These are phyloP conservation scores for Congeria kusceri DNA, from an alignment of 2,888 invertebrate species.

Conservation along the genomic window DNA sequence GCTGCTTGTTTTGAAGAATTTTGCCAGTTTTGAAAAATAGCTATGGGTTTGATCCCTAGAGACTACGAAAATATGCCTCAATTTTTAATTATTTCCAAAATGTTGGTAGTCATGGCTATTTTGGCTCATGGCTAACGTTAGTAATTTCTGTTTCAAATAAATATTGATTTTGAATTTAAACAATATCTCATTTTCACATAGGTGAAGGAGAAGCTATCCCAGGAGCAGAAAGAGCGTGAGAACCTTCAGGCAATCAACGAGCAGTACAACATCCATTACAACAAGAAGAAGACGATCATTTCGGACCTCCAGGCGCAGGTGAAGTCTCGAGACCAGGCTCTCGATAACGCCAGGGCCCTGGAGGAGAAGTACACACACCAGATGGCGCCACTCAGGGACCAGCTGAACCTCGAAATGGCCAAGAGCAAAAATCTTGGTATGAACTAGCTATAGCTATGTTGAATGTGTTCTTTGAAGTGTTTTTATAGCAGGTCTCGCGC, in stretches of 20 bases:
- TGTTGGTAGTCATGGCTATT: too few species aligned
- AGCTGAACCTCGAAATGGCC: slow-evolving; percentile 59
- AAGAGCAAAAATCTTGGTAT: slow-evolving; percentile 67
- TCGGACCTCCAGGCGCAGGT: slow-evolving; percentile 55
- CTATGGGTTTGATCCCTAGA: too few species aligned
- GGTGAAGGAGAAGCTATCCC: slow-evolving; percentile 56
- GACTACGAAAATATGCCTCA: too few species aligned
- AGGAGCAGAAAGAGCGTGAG: slow-evolving; percentile 49
- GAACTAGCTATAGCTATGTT: neutral
- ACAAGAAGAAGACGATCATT: slow-evolving; percentile 71
- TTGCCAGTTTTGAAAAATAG: too few species aligned
- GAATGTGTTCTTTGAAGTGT: too few species aligned
- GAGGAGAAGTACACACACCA: slow-evolving; percentile 56
- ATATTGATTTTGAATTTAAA: too few species aligned
- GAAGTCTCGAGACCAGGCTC: slow-evolving; percentile 23
- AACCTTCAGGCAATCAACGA: slow-evolving; percentile 58
- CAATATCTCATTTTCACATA: slow-evolving; percentile 34
- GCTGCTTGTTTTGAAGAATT: too few species aligned
- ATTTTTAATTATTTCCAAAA: too few species aligned
- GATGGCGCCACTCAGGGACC: slow-evolving; percentile 49
- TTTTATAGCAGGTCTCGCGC: too few species aligned
- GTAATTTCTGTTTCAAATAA: too few species aligned
- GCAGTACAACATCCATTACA: slow-evolving; percentile 65
- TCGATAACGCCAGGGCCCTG: slow-evolving; percentile 40
- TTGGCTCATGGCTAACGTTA: too few species aligned